Percentiles rank a stretch among this genome's conserved stretches.
These are phyloP conservation scores for Pogona vitticeps DNA, from an alignment of 2,113 vertebrate species.

Conservation along the genomic window DNA sequence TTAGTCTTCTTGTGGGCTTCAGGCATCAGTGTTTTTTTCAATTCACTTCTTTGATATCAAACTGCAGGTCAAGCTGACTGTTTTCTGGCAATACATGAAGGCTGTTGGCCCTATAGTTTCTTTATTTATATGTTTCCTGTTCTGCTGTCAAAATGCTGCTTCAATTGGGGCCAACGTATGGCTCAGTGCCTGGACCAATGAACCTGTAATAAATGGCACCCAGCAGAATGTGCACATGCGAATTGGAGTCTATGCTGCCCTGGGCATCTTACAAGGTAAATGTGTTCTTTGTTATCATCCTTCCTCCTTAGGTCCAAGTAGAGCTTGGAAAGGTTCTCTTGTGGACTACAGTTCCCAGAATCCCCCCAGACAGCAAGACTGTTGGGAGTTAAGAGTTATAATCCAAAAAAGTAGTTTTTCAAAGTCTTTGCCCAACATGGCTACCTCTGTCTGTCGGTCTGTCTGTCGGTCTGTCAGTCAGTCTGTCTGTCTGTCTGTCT, in stretches of 20 bases:
- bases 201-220: conserved; percentile 68
- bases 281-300: not conserved
- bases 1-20: not conserved
- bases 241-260: conserved; percentile 88
- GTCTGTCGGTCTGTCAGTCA: too few species aligned
- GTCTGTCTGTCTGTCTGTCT: too few species aligned
- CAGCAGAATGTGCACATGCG: conserved; percentile 74
- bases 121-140: conserved; percentile 83
- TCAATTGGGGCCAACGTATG: conserved; percentile 90
- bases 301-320: not conserved
- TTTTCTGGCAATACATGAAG: conserved; percentile 90
- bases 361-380: too few species aligned
- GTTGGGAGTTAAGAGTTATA: too few species aligned
- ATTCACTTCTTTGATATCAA: conserved; percentile 6
- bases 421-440: too few species aligned
- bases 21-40: not conserved
- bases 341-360: too few species aligned
- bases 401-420: too few species aligned
- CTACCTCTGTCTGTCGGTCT: too few species aligned
- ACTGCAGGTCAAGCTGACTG: conserved; percentile 85
- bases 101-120: conserved; percentile 81
- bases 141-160: conserved; percentile 86
- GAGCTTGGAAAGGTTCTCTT: too few species aligned
- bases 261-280: conserved; percentile 91
- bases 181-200: conserved; percentile 94